phyloP scores from a whole-genome alignment of 2,888 invertebrate genomes.

The Plebejus melissa region DNA sequence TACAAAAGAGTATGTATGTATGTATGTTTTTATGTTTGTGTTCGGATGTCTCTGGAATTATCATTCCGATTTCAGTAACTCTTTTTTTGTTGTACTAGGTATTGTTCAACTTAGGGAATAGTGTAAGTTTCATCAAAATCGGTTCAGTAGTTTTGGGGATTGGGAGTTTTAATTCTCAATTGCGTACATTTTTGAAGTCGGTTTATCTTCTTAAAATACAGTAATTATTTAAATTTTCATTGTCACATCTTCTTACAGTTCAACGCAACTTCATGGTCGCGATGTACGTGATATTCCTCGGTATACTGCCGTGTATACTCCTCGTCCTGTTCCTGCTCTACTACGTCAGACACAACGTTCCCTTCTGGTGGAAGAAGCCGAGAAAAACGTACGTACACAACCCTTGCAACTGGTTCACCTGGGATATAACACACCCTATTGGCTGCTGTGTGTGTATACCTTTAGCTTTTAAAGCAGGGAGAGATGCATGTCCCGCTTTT shows the following conservation, averaged over 20 bases:
- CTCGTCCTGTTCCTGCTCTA: constrained; percentile 84
- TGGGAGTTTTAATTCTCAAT: too few species aligned
- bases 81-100: too few species aligned
- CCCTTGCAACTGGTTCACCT: not conserved
- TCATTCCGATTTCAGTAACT: too few species aligned
- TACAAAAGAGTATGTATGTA: too few species aligned
- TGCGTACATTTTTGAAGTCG: too few species aligned
- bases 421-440: not conserved
- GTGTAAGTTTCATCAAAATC: too few species aligned
- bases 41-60: too few species aligned
- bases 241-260: constrained; percentile 69
- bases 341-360: constrained; percentile 85
- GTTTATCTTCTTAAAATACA: too few species aligned
- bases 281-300: constrained; percentile 92
- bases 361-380: constrained; percentile 74
- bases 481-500: not conserved
- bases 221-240: constrained; percentile 30
- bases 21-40: too few species aligned
- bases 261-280: constrained; percentile 87
- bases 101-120: too few species aligned
- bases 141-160: too few species aligned
- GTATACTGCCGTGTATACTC: constrained; percentile 87
- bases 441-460: not conserved
- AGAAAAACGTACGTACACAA: constrained; percentile 69
- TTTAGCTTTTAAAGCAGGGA: not conserved